A percentile compares a stretch with the other conserved stretches of the same genome.
phyloP scores from a whole-genome alignment of 2,888 invertebrate species.

The Halictus ligatus region DNA sequence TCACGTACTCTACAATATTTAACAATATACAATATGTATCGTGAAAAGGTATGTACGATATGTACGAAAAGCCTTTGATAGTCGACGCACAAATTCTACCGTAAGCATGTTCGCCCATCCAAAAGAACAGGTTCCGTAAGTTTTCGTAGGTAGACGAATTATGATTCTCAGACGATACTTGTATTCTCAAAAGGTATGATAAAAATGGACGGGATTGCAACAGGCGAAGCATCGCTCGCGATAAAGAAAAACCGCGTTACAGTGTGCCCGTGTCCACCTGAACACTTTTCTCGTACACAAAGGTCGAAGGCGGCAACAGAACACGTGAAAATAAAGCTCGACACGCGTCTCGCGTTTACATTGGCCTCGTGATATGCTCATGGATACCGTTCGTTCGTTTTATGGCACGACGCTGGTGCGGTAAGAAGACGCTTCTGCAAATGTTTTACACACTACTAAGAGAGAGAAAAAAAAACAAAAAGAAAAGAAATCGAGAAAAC shows the following conservation, averaged over 20 bases:
- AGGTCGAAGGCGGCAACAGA: neutral
- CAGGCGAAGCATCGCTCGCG: constrained; percentile 40
- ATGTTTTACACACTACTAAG: neutral
- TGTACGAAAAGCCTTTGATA: constrained; percentile 40
- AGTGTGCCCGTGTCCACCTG: neutral
- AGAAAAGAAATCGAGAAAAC: constrained; percentile 15
- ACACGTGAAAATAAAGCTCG: constrained; percentile 22
- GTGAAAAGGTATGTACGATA: constrained; percentile 46
- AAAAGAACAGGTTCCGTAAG: neutral
- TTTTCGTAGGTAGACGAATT: constrained; percentile 14
- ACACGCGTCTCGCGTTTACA: constrained; percentile 10
- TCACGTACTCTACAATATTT: constrained; percentile 23
- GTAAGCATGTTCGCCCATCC: neutral
- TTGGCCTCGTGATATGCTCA: constrained; percentile 7
- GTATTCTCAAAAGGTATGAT: constrained; percentile 35
- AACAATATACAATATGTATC: constrained; percentile 37
- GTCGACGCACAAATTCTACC: neutral
- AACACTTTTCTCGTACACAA: constrained; percentile 1
- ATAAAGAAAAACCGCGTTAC: constrained; percentile 24
- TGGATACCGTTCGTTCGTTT: constrained; percentile 14
- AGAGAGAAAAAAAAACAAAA: neutral
- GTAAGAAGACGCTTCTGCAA: constrained; percentile 19
- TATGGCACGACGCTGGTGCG: constrained; percentile 56
- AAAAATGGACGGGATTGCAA: constrained; percentile 68
- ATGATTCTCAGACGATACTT: constrained; percentile 29